These are phyloP conservation scores for Lysiphlebus fabarum DNA, from an alignment of 1,140 invertebrate genomes.

Conservation along the genomic window DNA sequence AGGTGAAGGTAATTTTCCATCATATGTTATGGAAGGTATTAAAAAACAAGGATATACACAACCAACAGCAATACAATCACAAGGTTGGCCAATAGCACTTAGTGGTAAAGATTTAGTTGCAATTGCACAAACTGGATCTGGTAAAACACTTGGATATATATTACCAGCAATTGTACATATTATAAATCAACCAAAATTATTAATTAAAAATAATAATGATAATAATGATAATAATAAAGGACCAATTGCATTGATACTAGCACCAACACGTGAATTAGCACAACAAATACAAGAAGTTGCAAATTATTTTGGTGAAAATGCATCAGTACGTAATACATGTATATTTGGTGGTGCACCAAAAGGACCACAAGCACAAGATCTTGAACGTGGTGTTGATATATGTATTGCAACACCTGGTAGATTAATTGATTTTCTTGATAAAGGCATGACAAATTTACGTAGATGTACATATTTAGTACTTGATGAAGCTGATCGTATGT, in stretches of 20 bases:
- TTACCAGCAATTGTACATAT: slow-evolving; percentile 90
- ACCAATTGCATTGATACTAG: slow-evolving; percentile 86
- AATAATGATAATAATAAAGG: slow-evolving; percentile 61
- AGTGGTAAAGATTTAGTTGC: slow-evolving; percentile 69
- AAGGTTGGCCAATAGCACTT: slow-evolving; percentile 70
- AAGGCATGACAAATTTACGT: slow-evolving; percentile 81
- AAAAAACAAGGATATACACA: slow-evolving; percentile 59
- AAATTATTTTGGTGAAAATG: slow-evolving; percentile 80
- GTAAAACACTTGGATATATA: slow-evolving; percentile 72
- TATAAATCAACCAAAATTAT: slow-evolving; percentile 78
- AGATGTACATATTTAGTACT: slow-evolving; percentile 93
- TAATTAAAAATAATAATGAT: slow-evolving; percentile 54
- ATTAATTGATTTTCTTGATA: slow-evolving; percentile 94
- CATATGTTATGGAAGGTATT: slow-evolving; percentile 55
- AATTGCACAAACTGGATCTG: slow-evolving; percentile 73
- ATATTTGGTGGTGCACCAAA: slow-evolving; percentile 96
- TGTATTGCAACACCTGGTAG: slow-evolving; percentile 95
- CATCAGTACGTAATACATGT: slow-evolving; percentile 85
- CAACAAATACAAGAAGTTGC: slow-evolving; percentile 96
- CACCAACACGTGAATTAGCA: slow-evolving; percentile 93
- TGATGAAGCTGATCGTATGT: slow-evolving; percentile 98
- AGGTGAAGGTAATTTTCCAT: slow-evolving; percentile 64
- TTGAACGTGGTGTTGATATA: slow-evolving; percentile 86
- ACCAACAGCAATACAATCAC: slow-evolving; percentile 66
- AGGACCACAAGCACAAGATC: slow-evolving; percentile 80